Evolutionary conservation across 1,140 invertebrate species (phyloP).

Genomic region (Psix sp.): DNA sequence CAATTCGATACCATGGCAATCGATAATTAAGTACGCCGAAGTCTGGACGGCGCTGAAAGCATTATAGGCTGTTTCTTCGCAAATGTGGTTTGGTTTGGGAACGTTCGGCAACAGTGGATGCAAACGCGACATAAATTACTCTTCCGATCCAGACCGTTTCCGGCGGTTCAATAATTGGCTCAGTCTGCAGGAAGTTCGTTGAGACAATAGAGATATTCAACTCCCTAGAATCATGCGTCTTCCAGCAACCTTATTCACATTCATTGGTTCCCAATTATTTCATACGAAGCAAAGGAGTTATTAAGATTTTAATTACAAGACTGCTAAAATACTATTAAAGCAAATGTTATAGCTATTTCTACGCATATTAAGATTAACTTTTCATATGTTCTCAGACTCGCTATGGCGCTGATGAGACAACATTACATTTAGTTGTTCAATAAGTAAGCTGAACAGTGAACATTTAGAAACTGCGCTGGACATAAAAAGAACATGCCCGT

Average conservation of each 20-base stretch:
- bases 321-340: conserved; percentile 32
- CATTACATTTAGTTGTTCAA: too few relatives aligned
- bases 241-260: conserved; percentile 70
- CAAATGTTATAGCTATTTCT: conserved; percentile 25
- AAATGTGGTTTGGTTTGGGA: conserved; percentile 32
- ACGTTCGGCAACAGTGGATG: conserved; percentile 41
- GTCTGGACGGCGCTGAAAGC: conserved; percentile 20
- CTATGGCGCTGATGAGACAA: too few relatives aligned
- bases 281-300: conserved; percentile 69
- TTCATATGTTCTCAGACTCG: too few relatives aligned
- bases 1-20: too few relatives aligned
- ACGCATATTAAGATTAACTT: too few relatives aligned
- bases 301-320: conserved; percentile 71
- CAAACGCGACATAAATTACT: conserved; percentile 67
- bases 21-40: conserved; percentile 25
- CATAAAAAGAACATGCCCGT: too few relatives aligned
- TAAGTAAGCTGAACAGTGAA: too few relatives aligned
- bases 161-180: conserved; percentile 71
- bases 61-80: conserved; percentile 33
- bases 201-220: conserved; percentile 62
- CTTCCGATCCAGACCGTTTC: conserved; percentile 64
- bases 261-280: conserved; percentile 75
- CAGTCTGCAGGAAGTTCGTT: conserved; percentile 51
- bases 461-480: too few relatives aligned
- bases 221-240: conserved; percentile 61